These are phyloP conservation scores for Cercocebus atys DNA, from an alignment of 2,113 vertebrate genomes.

Conservation along the genomic window DNA sequence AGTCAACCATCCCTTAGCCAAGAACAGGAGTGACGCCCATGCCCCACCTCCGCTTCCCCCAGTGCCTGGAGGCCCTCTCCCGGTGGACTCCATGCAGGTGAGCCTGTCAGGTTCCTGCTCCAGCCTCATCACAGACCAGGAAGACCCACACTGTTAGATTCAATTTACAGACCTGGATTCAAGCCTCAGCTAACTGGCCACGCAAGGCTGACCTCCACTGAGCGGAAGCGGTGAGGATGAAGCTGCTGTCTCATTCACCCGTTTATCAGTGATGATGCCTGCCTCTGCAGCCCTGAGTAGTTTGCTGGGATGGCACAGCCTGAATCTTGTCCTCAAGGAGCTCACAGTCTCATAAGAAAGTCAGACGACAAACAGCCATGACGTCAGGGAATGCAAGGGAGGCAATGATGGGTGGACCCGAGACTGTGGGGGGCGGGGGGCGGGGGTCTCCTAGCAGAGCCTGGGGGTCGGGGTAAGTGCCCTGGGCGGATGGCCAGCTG, in stretches of 20 bases:
- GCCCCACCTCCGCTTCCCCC: no score
- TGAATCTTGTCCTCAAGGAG: background rate
- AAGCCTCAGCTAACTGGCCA: background rate
- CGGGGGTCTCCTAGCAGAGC: background rate
- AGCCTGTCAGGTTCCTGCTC: accelerated
- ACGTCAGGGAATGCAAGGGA: background rate
- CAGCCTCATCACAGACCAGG: background rate
- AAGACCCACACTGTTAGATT: accelerated
- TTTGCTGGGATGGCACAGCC: background rate
- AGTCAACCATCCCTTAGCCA: accelerated
- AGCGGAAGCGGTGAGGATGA: background rate
- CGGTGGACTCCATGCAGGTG: accelerated
- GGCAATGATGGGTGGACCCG: accelerated
- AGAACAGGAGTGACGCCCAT: accelerated
- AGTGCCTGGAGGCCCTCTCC: accelerated
- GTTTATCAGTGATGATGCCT: background rate
- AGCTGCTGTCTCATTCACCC: background rate
- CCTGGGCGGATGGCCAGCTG: no score
- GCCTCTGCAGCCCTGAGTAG: background rate
- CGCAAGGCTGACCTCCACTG: accelerated
- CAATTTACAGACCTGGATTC: background rate
- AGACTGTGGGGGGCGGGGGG: background rate
- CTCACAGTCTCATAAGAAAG: background rate
- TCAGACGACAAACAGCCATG: background rate
- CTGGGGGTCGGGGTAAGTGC: no score